These are phyloP conservation scores for Phylloscopus trochilus DNA, from an alignment of 2,113 vertebrate species.

Conservation along the genomic window DNA sequence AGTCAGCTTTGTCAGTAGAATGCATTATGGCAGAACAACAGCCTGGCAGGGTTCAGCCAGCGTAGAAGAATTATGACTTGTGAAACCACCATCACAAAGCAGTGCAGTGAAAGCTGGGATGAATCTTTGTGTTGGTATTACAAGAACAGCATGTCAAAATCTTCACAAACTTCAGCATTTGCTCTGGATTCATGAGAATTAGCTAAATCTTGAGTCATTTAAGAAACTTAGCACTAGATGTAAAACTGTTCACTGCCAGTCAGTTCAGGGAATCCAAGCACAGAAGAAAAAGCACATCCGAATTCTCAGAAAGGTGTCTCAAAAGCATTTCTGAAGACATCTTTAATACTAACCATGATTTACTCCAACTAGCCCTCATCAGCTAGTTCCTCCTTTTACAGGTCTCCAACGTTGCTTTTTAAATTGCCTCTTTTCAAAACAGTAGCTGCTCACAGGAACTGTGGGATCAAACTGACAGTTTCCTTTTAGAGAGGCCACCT, in stretches of 20 bases:
- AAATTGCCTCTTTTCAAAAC: background rate
- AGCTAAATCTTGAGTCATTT: background rate
- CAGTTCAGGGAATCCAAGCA: background rate
- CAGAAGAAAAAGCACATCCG: background rate
- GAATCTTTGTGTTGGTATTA: background rate
- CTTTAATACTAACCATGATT: background rate
- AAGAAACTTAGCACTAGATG: background rate
- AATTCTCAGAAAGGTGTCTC: background rate
- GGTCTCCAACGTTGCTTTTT: background rate
- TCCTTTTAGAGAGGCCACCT: background rate
- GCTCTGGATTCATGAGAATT: background rate
- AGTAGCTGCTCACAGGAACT: background rate
- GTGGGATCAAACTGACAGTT: background rate
- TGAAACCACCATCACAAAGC: conserved; percentile 7
- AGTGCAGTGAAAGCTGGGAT: background rate
- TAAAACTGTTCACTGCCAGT: background rate
- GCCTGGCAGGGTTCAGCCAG: background rate
- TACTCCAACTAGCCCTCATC: background rate
- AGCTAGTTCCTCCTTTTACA: background rate
- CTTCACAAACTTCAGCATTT: background rate
- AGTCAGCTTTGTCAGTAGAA: background rate
- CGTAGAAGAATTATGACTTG: background rate
- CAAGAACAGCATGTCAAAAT: background rate
- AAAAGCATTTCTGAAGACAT: background rate
- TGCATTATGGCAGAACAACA: background rate